Evolutionary conservation across 2,113 vertebrate species (phyloP).

Genomic region (Alectura lathami): DNA sequence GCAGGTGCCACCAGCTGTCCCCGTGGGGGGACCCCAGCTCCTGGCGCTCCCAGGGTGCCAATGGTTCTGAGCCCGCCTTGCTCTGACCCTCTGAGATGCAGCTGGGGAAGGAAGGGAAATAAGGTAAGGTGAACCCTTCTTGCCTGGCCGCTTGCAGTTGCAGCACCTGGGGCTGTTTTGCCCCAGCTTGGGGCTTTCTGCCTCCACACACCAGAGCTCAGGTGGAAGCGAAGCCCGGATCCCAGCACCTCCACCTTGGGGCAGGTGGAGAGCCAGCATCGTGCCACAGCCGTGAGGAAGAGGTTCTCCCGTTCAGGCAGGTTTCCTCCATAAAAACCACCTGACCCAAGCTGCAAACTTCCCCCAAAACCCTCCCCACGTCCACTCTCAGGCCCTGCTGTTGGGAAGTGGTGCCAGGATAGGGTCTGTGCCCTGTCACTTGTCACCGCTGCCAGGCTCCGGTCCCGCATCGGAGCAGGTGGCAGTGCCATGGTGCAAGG

Average conservation of each 20-base stretch:
- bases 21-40: too few relatives aligned
- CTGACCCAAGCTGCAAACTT: not conserved
- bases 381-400: not conserved
- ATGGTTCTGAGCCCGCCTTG: not conserved
- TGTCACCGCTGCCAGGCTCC: rapidly evolving
- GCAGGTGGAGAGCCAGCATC: not conserved
- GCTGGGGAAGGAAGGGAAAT: not conserved
- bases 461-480: rapidly evolving
- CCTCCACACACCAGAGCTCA: not conserved
- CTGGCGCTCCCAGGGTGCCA: too few relatives aligned
- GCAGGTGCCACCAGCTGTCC: not conserved
- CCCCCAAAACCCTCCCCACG: too few relatives aligned
- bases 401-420: rapidly evolving
- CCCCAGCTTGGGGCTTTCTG: not conserved
- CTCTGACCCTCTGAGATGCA: not conserved
- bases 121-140: rapidly evolving
- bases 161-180: rapidly evolving
- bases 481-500: not conserved
- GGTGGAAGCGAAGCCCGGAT: not conserved
- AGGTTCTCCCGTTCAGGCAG: not conserved
- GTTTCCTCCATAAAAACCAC: not conserved
- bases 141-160: rapidly evolving
- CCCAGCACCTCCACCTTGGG: not conserved
- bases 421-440: not conserved
- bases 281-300: not conserved